Evolutionary conservation across 2,113 vertebrate species (phyloP).

Genomic region (Myrmecophaga tridactyla): DNA sequence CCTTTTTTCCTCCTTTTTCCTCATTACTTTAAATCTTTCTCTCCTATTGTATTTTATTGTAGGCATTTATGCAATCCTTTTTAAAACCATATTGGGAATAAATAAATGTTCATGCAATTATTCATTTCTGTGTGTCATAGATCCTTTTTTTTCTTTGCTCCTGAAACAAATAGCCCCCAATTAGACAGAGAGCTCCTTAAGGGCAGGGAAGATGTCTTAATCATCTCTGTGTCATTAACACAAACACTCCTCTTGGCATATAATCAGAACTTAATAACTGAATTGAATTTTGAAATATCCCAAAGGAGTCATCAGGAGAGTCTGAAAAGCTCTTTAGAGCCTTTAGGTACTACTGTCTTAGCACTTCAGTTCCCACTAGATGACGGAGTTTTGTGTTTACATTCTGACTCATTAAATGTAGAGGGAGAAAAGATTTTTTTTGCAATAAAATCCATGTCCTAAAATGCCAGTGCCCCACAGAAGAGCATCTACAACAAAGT

Average conservation of each 20-base stretch:
- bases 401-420: not conserved
- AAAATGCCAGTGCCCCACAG: not conserved
- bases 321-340: not conserved
- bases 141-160: not conserved
- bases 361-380: not conserved
- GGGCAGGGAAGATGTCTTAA: not conserved
- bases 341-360: not conserved
- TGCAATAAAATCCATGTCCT: not conserved
- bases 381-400: not conserved
- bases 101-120: not conserved
- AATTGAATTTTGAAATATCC: conserved; percentile 21
- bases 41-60: not conserved
- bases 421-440: not conserved
- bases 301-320: not conserved
- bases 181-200: not conserved
- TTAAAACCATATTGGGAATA: not conserved
- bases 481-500: not conserved
- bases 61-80: not conserved
- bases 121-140: not conserved
- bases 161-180: not conserved
- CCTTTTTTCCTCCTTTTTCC: not conserved
- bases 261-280: not conserved
- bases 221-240: not conserved
- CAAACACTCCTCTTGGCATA: not conserved
- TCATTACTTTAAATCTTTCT: not conserved